Conservation (phyloP, 1,140 invertebrate genomes). For the Goniozus legneri region DNA sequence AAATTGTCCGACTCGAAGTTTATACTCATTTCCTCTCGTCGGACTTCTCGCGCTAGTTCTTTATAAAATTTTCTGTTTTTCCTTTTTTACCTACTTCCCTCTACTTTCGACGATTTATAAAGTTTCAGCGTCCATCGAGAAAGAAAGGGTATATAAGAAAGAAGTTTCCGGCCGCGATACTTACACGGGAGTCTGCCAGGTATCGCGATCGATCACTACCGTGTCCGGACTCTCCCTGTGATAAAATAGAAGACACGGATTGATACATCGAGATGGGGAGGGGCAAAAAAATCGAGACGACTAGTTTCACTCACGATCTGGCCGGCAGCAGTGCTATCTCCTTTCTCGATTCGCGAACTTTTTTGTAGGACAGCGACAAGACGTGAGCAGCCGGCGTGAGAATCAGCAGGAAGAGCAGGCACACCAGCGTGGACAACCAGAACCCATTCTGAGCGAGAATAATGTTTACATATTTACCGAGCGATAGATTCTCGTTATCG, state of each 20-base stretch:
- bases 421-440: slow-evolving; percentile 55
- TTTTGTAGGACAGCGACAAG: slow-evolving; percentile 40
- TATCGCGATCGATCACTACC: slow-evolving; percentile 34
- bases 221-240: slow-evolving; percentile 42
- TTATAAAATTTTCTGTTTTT: too few relatives aligned
- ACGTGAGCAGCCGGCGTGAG: slow-evolving; percentile 48
- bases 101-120: too few relatives aligned
- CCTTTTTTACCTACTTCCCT: too few relatives aligned
- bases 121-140: too few relatives aligned
- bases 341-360: slow-evolving; percentile 23
- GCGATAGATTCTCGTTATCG: neutral
- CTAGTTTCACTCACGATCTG: slow-evolving; percentile 37
- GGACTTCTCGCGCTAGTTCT: too few relatives aligned
- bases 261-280: too few relatives aligned
- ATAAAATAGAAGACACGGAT: slow-evolving; percentile 16
- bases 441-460: slow-evolving; percentile 56
- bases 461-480: neutral
- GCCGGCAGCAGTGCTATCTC: slow-evolving; percentile 28
- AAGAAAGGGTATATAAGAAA: too few relatives aligned
- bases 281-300: too few relatives aligned
- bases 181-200: slow-evolving; percentile 43
- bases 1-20: too few relatives aligned
- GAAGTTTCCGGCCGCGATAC: too few relatives aligned
- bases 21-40: too few relatives aligned
- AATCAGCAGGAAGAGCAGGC: slow-evolving; percentile 40